A percentile compares a stretch with the other conserved stretches of the same genome.
Conservation (phyloP, 2,888 invertebrate species). For the Lepidocyrtinus sp. region DNA sequence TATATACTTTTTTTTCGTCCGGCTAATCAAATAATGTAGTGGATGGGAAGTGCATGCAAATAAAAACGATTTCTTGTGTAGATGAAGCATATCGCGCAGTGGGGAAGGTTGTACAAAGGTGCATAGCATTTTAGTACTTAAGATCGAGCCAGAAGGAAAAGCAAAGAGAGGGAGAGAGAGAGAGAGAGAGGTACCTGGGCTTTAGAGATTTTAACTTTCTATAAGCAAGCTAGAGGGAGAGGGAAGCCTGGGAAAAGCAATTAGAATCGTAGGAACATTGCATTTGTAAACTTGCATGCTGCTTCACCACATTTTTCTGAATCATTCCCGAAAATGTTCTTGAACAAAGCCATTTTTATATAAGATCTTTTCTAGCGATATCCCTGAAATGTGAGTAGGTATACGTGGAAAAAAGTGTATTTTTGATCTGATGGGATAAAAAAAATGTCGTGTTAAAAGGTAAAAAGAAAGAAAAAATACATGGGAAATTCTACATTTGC, state of each 20-base stretch:
- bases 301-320: not conserved
- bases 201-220: not conserved
- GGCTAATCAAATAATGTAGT: no score
- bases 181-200: conserved; percentile 30
- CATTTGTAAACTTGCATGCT: not conserved
- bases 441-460: not conserved
- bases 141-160: no score
- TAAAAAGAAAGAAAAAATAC: not conserved
- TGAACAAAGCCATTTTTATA: conserved; percentile 1
- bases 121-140: no score
- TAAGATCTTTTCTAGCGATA: conserved; percentile 19
- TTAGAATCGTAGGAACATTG: conserved; percentile 11
- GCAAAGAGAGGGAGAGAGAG: no score
- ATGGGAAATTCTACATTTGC: conserved; percentile 21
- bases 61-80: no score
- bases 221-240: conserved; percentile 44
- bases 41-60: no score
- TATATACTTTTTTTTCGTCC: no score
- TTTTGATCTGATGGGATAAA: not conserved
- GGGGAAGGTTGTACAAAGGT: no score
- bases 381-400: not conserved
- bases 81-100: no score
- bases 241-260: conserved; percentile 41
- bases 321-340: not conserved
- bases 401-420: not conserved